Percentiles rank a stretch among this genome's conserved stretches.
Evolutionary conservation across 2,888 invertebrate genomes (phyloP).

Genomic region (Marronus borbonicus): DNA sequence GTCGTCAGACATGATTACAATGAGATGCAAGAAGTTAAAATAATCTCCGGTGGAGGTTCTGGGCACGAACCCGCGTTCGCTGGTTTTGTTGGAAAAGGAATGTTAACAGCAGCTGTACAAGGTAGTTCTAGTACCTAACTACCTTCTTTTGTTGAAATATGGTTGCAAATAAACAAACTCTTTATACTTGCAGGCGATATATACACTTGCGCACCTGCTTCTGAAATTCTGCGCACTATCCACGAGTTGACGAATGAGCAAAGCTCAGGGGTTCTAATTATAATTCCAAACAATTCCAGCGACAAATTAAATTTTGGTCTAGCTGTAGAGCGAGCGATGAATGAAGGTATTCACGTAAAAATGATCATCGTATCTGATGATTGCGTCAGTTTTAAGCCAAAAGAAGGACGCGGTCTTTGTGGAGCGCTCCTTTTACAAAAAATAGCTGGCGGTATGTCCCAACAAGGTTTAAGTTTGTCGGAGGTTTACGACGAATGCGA

Average conservation of each 20-base stretch:
- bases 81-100: conserved; percentile 83
- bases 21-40: conserved; percentile 70
- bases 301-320: conserved; percentile 87
- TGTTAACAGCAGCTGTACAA: conserved; percentile 84
- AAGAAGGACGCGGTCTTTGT: conserved; percentile 70
- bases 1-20: conserved; percentile 64
- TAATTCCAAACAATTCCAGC: conserved; percentile 85
- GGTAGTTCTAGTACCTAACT: conserved; percentile 68
- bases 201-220: conserved; percentile 62
- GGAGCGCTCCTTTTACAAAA: conserved; percentile 74
- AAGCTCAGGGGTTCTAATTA: conserved; percentile 79
- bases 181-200: conserved; percentile 62
- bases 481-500: conserved; percentile 73
- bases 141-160: no score
- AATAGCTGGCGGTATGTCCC: conserved; percentile 85
- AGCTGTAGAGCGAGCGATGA: conserved; percentile 82
- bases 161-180: no score
- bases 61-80: conserved; percentile 84
- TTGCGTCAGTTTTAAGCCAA: conserved; percentile 70
- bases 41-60: conserved; percentile 86
- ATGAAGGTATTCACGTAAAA: conserved; percentile 73
- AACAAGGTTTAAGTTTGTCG: conserved; percentile 73
- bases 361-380: conserved; percentile 81
- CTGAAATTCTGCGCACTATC: conserved; percentile 64
- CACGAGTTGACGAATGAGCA: conserved; percentile 64